Evolutionary conservation across 1,140 invertebrate genomes (phyloP).

Genomic region (Brachionus plicatilis): DNA sequence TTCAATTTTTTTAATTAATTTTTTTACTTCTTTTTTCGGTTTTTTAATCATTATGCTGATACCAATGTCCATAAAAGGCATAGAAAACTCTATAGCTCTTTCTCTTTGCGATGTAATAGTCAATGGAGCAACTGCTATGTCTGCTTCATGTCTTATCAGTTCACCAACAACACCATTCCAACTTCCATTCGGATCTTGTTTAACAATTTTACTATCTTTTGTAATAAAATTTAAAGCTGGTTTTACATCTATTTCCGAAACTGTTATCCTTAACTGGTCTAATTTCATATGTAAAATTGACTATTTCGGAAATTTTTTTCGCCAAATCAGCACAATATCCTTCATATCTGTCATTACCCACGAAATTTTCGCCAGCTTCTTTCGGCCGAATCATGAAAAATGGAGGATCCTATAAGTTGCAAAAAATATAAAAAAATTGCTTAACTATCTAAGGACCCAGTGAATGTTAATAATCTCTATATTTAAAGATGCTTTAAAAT

Average conservation of each 20-base stretch:
- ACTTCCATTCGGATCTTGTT: slow-evolving; percentile 12
- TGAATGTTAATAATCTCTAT: no score
- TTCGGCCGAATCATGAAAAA: slow-evolving; percentile 32
- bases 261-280: slow-evolving; percentile 14
- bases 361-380: slow-evolving; percentile 5
- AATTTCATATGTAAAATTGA: slow-evolving; percentile 36
- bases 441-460: no score
- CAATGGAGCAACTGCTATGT: slow-evolving; percentile 46
- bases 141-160: slow-evolving; percentile 44
- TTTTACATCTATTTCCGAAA: slow-evolving; percentile 16
- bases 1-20: neutral
- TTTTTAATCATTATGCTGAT: slow-evolving; percentile 48
- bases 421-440: neutral
- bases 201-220: neutral
- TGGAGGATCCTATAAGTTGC: neutral
- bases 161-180: slow-evolving; percentile 47
- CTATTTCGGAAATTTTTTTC: slow-evolving; percentile 1
- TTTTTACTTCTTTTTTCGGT: slow-evolving; percentile 41
- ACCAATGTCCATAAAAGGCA: slow-evolving; percentile 46
- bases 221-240: no score
- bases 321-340: slow-evolving; percentile 37
- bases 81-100: slow-evolving; percentile 45
- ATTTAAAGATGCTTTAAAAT: neutral
- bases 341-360: slow-evolving; percentile 17
- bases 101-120: slow-evolving; percentile 45